These are phyloP conservation scores for Menura novaehollandiae DNA, from an alignment of 2,113 vertebrate genomes.

Conservation along the genomic window DNA sequence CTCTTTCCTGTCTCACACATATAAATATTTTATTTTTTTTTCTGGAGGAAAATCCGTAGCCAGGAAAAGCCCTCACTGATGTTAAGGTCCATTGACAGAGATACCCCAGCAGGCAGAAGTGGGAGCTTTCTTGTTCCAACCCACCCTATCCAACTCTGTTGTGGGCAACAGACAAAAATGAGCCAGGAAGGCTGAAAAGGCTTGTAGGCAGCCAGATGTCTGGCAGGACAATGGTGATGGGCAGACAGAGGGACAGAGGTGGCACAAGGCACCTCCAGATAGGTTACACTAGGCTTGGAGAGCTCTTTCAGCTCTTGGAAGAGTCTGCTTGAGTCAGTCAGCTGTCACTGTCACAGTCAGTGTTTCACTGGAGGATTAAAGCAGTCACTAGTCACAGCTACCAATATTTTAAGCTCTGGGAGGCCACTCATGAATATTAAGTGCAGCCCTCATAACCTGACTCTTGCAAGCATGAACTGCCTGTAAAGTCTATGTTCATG, in stretches of 20 bases:
- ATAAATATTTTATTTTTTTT: background rate
- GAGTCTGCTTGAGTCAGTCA: background rate
- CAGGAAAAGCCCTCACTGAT: background rate
- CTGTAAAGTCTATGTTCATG: background rate
- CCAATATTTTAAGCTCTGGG: background rate
- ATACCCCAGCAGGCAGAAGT: background rate
- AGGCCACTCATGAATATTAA: background rate
- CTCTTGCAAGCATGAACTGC: background rate
- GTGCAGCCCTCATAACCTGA: background rate
- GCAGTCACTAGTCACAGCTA: background rate
- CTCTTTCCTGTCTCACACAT: background rate
- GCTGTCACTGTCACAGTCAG: background rate
- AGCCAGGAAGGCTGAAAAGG: background rate
- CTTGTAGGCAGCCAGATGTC: background rate
- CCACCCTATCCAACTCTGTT: background rate
- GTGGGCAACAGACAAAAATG: background rate
- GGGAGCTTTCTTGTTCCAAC: background rate
- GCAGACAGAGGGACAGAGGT: background rate
- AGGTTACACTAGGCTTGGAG: background rate
- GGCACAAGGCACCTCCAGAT: background rate
- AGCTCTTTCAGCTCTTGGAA: background rate
- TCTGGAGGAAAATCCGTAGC: background rate
- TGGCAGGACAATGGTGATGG: background rate
- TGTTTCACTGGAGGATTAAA: background rate
- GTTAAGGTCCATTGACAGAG: accelerated